These are phyloP conservation scores for Saccostrea echinata DNA, from an alignment of 1,140 invertebrate species.

Conservation along the genomic window DNA sequence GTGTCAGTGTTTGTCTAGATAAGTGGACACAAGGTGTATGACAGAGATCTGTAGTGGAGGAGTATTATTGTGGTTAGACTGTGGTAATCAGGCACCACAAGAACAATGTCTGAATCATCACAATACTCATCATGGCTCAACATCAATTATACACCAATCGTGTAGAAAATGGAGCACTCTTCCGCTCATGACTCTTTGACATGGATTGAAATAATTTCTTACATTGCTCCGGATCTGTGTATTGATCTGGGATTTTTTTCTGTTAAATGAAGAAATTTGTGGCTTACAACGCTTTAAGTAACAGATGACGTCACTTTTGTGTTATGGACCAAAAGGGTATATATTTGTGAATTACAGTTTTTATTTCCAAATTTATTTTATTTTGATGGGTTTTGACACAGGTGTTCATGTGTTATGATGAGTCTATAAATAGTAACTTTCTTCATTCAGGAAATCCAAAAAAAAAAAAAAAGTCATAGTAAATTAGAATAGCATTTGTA, in stretches of 20 bases:
- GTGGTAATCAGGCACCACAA: conserved; percentile 1
- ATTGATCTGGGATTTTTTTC: background rate
- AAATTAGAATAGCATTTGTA: background rate
- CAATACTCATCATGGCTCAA: background rate
- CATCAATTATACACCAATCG: conserved; percentile 9
- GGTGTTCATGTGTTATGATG: background rate
- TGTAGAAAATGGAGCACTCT: background rate
- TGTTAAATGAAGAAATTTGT: background rate
- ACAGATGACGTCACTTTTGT: background rate
- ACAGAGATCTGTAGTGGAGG: background rate
- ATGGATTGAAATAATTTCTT: background rate
- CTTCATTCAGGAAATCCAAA: background rate
- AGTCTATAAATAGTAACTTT: background rate
- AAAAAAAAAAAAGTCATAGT: background rate
- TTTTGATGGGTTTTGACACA: background rate
- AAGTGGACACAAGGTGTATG: conserved; percentile 2
- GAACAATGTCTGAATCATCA: conserved; percentile 7
- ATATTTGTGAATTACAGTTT: background rate
- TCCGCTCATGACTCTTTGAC: background rate
- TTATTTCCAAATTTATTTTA: background rate
- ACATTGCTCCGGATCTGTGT: background rate
- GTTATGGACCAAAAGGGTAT: background rate
- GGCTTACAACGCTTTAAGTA: background rate
- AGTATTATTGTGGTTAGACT: background rate
- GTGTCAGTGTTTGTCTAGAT: conserved; percentile 31